Base-by-base conservation (phyloP, 2,113 vertebrate genomes). In the Eretmochelys imbricata region DNA sequence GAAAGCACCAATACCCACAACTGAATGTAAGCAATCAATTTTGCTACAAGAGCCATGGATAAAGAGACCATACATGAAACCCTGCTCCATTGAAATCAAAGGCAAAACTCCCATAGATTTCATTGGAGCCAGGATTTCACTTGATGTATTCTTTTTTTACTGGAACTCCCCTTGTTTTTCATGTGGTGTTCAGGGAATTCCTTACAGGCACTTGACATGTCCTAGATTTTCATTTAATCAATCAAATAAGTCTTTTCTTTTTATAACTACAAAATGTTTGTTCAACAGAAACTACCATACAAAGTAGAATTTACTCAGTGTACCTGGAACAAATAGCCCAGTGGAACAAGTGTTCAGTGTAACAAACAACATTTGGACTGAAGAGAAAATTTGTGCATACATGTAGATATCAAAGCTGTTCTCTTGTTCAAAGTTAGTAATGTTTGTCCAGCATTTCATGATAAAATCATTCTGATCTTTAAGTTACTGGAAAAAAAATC, bases 141-240 rank as follows among this genome's bases (percentile, higher is more conserved):
- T 83, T 65, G 86, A 88, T 92, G 78, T 62, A 14, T 13, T 93
- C 91, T 89, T 19, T 72, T 35, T 72, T 19, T 22, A 72, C 95
- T 92, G 89, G 72, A 94, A 89, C 10, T 92, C 29, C 27, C 55
- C 93, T 96, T 96, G 81, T 95, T 95, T 94, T 82, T 90, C 72
- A 57, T 72, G 50, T 82, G 89, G 79, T 53, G 1, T 49, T 29
- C 14, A 48, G 78, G 57, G 88, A 94, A 72, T 65, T 65, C 62
- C 19, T 38, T 72, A 19, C 38, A 19, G n/a, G 65, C n/a, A 38
- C 65, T 72, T 72, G 65, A 59, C 89, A 9, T 46, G 19, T 57
- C 69, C 83, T 79, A 11, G 51, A 94, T 62, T 24, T 94, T 90
- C 85, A 72, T 78, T 84, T 80, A 89, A 31, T 38, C 53, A 92